A percentile compares a stretch with the other conserved stretches of the same genome.
Conservation (phyloP, 2,888 invertebrate genomes). For the Chymomyza fuscimana region DNA sequence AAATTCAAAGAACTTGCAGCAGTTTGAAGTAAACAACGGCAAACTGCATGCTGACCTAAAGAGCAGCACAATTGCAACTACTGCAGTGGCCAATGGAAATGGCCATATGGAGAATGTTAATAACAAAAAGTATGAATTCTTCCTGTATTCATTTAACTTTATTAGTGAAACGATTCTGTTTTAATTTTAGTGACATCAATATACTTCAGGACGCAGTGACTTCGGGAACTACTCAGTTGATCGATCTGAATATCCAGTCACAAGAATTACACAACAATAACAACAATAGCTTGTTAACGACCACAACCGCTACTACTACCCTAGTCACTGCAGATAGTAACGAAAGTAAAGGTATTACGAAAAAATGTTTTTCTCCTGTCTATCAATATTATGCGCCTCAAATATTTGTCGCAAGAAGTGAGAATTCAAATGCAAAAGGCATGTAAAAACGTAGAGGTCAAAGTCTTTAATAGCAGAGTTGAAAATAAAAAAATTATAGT, state of each 20-base stretch:
- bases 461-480: no score
- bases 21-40: slow-evolving; percentile 77
- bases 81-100: slow-evolving; percentile 77
- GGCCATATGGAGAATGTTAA: slow-evolving; percentile 79
- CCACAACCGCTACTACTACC: slow-evolving; percentile 74
- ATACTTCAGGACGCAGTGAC: slow-evolving; percentile 76
- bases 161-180: background rate
- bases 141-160: background rate
- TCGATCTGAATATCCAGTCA: slow-evolving; percentile 79
- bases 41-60: slow-evolving; percentile 67
- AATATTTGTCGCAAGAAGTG: background rate
- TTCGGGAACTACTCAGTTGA: slow-evolving; percentile 77
- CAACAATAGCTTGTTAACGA: slow-evolving; percentile 79
- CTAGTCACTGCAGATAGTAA: slow-evolving; percentile 81
- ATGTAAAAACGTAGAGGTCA: no score
- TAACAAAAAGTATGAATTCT: slow-evolving; percentile 76
- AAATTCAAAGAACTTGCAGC: slow-evolving; percentile 77
- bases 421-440: no score
- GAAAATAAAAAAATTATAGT: no score
- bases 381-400: slow-evolving; percentile 3
- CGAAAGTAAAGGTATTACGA: slow-evolving; percentile 77
- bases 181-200: slow-evolving; percentile 76
- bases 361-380: background rate
- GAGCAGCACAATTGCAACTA: slow-evolving; percentile 37
- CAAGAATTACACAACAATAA: slow-evolving; percentile 76